Conservation (phyloP, 2,888 invertebrate genomes). For the Plemyria rubiginata region DNA sequence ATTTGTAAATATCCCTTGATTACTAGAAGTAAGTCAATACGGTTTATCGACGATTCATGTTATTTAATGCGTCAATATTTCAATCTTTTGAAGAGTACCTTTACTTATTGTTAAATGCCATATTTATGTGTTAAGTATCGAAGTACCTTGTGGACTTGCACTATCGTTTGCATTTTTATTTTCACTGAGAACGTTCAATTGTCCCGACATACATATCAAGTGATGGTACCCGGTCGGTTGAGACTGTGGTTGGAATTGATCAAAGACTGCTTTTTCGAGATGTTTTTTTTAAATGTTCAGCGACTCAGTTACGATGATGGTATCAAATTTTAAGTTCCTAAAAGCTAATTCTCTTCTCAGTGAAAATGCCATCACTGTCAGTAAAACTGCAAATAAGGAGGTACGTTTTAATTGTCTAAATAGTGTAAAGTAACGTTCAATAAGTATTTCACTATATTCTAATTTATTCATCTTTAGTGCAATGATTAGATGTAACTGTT, state of each 20-base stretch:
- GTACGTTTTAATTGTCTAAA: conserved; percentile 52
- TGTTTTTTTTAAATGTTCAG: conserved; percentile 59
- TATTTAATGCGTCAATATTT: conserved; percentile 79
- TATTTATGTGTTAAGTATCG: conserved; percentile 81
- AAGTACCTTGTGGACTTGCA: conserved; percentile 61
- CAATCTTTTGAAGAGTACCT: conserved; percentile 81
- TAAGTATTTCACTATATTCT: conserved; percentile 69
- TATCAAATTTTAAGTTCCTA: conserved; percentile 60
- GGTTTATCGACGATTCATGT: conserved; percentile 77
- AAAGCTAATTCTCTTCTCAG: conserved; percentile 44
- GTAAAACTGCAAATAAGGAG: conserved; percentile 57
- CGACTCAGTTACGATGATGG: conserved; percentile 50
- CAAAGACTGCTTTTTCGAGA: conserved; percentile 76
- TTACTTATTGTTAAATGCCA: conserved; percentile 82
- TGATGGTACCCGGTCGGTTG: conserved; percentile 50
- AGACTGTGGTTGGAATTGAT: conserved; percentile 78
- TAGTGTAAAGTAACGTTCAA: conserved; percentile 56
- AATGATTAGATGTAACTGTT: conserved; percentile 81
- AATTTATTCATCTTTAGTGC: conserved; percentile 84
- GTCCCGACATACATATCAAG: conserved; percentile 70
- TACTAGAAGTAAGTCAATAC: conserved; percentile 68
- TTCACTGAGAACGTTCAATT: conserved; percentile 47
- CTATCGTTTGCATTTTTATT: conserved; percentile 52
- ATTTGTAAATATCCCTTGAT: conserved; percentile 83
- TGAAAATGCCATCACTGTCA: conserved; percentile 49